These are phyloP conservation scores for Axinella damicornis DNA, from an alignment of 37 sponge, comb jelly and placozoan genomes.

Conservation along the genomic window DNA sequence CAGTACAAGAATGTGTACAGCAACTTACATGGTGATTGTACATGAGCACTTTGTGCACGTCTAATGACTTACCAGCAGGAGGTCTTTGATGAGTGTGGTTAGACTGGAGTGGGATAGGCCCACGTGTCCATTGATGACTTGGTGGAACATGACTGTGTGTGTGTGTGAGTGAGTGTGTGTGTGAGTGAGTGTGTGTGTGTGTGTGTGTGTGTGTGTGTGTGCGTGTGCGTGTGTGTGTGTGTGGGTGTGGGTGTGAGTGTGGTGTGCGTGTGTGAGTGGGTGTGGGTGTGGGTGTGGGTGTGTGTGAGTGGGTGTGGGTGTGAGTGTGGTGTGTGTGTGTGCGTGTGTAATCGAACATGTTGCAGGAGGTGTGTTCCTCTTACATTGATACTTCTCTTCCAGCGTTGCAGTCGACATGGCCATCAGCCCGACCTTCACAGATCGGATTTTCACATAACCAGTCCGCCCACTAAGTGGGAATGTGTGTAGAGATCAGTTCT, in stretches of 20 bases:
- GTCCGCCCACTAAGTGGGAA: slow-evolving; percentile 70
- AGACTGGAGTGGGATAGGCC: slow-evolving; percentile 31
- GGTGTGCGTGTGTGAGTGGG: too few relatives aligned
- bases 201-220: too few relatives aligned
- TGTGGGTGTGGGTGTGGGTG: too few relatives aligned
- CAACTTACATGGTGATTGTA: too few relatives aligned
- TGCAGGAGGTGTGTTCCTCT: background rate
- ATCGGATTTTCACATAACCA: slow-evolving; percentile 52
- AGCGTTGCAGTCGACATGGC: slow-evolving; percentile 56
- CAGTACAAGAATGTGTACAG: background rate
- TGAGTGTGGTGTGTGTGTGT: too few relatives aligned
- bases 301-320: too few relatives aligned
- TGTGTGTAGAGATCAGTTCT: too few relatives aligned
- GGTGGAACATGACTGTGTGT: slow-evolving; percentile 44
- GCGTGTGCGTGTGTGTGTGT: too few relatives aligned
- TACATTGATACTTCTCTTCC: slow-evolving; percentile 80
- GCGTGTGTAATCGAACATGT: background rate
- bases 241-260: too few relatives aligned
- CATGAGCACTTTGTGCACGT: too few relatives aligned
- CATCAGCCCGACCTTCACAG: slow-evolving; percentile 59
- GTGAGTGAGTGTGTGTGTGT: too few relatives aligned
- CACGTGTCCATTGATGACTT: slow-evolving; percentile 15
- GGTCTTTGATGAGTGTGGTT: slow-evolving; percentile 40
- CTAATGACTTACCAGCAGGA: slow-evolving; percentile 42
- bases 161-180: too few relatives aligned